Percentiles rank a stretch among this genome's conserved stretches.
phyloP scores from a whole-genome alignment of 1,140 invertebrate species.

The Tetramorium parvispinum region DNA sequence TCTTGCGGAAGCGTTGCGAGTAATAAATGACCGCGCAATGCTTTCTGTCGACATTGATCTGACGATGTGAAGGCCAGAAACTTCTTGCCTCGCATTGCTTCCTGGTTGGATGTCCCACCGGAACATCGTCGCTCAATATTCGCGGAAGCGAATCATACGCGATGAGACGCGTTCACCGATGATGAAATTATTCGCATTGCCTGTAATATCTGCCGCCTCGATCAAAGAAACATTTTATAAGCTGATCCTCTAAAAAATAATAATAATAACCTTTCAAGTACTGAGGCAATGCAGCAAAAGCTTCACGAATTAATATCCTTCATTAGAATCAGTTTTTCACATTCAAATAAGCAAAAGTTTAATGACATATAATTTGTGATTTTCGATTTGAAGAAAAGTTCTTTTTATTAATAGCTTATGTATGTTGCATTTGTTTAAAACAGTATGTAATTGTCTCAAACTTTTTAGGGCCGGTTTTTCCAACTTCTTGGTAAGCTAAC shows the following conservation, averaged over 20 bases:
- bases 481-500: too few relatives aligned
- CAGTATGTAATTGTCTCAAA: neutral
- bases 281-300: neutral
- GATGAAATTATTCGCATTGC: neutral
- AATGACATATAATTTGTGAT: neutral
- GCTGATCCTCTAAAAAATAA: neutral
- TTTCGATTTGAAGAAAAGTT: neutral
- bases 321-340: neutral
- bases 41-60: slow-evolving; percentile 40
- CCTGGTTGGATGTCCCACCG: slow-evolving; percentile 62
- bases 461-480: too few relatives aligned
- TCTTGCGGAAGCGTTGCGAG: slow-evolving; percentile 5
- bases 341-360: neutral
- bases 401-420: neutral
- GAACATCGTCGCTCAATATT: slow-evolving; percentile 72
- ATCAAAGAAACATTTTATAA: neutral
- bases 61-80: neutral
- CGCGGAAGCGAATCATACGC: slow-evolving; percentile 59
- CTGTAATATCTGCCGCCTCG: neutral
- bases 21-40: neutral
- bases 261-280: neutral
- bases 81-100: slow-evolving; percentile 59
- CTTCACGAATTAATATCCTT: neutral
- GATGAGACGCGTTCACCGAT: neutral
- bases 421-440: neutral